Base-by-base conservation (phyloP, 1,140 invertebrate species). In the Subanguina moxae region DNA sequence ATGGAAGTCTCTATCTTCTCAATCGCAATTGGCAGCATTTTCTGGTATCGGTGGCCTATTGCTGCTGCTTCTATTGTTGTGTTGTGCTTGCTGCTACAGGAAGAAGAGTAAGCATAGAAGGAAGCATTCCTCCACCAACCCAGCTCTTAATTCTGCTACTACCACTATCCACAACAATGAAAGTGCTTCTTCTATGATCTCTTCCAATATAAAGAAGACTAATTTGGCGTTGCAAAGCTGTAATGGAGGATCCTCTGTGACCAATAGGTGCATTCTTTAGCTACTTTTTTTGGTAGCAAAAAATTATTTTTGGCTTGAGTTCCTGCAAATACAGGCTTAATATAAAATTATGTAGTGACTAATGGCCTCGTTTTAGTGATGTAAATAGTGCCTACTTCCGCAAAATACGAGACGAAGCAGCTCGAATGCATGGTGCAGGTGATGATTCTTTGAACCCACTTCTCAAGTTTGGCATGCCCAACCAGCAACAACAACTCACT, bases 301-400 rank as follows among this genome's bases (percentile, higher is more conserved):
- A n/a, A n/a, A n/a, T n/a, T n/a, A n/a, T n/a, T n/a, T n/a, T n/a
- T n/a, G n/a, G n/a, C n/a, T n/a, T n/a, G n/a, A n/a, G n/a, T n/a
- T n/a, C n/a, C n/a, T n/a, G n/a, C n/a, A n/a, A n/a, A n/a, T n/a
- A n/a, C n/a, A n/a, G n/a, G n/a, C 32, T 38, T 11, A 38, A 38
- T 11, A 38, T 3, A 38, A 38, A 38, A 38, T 5, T 5, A 38
- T 11, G 32, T 38, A 38, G 32, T 38, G 3, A 38, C 3, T 28
- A 30, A 61, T 7, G 1, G 27, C n/a, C n/a, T 3, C 58, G 13
- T 74, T 76, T 76, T 46, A 73, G 72, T 58, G 72, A 71, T 38
- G 59, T 75, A 27, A 76, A 78, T 52, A 75, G 59, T 65, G 74
- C 76, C 23, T 78, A 62, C 32, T 73, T 67, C 45, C 75, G 63